Evolutionary conservation across 2,888 invertebrate genomes (phyloP).

Genomic region (Seira musarum): DNA sequence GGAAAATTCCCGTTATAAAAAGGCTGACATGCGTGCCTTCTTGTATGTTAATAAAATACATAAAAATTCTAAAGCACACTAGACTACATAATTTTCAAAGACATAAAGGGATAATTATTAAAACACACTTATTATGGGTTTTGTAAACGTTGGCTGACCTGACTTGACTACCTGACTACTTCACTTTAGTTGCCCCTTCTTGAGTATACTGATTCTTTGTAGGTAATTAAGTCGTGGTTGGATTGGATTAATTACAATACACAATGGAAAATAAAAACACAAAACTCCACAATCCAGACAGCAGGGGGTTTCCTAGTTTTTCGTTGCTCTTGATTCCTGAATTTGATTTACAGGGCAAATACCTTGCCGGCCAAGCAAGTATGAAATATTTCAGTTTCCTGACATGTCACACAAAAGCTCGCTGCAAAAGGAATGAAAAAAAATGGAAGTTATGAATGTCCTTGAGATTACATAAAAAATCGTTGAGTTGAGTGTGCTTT

Average conservation of each 20-base stretch:
- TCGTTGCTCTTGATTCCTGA: slow-evolving; percentile 23
- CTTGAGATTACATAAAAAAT: slow-evolving; percentile 10
- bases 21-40: slow-evolving; percentile 13
- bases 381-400: slow-evolving; percentile 13
- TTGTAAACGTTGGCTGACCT: slow-evolving; percentile 13
- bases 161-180: neutral
- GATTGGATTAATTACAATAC: slow-evolving; percentile 44
- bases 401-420: neutral
- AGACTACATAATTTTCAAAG: neutral
- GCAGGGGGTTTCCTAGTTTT: slow-evolving; percentile 50
- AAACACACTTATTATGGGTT: slow-evolving; percentile 33
- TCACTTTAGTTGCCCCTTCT: neutral
- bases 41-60: slow-evolving; percentile 2
- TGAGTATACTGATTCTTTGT: neutral
- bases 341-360: slow-evolving; percentile 17
- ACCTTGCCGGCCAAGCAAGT: neutral
- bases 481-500: neutral
- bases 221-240: slow-evolving; percentile 54
- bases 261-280: slow-evolving; percentile 37
- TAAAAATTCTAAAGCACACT: slow-evolving; percentile 11
- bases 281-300: slow-evolving; percentile 41
- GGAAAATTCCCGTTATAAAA: slow-evolving; percentile 24
- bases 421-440: no score
- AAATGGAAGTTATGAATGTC: slow-evolving; percentile 8
- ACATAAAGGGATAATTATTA: slow-evolving; percentile 24